Evolutionary conservation across 2,797 vertebrate genomes (phyloP).

Genomic region (Falco concolor): DNA sequence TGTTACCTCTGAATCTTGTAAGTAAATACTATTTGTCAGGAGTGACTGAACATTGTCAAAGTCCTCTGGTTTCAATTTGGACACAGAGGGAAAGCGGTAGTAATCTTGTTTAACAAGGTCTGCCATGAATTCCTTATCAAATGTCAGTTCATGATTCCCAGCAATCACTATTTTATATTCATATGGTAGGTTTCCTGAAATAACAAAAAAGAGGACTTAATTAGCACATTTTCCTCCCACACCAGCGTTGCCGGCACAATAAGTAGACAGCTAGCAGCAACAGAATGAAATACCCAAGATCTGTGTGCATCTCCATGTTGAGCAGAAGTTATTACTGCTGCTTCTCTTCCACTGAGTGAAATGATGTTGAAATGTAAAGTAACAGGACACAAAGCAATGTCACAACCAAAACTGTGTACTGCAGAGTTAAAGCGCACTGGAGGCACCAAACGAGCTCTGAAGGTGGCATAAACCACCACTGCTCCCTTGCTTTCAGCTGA

Average conservation of each 20-base stretch:
- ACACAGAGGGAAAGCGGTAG: conserved; percentile 98
- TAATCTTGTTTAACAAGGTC: conserved; percentile 99
- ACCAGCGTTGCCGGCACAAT: background rate
- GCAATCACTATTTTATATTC: conserved; percentile 99
- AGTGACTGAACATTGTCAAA: conserved; percentile 98
- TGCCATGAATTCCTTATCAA: conserved; percentile 99
- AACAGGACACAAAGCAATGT: background rate
- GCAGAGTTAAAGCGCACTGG: background rate
- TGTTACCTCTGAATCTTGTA: conserved; percentile 97
- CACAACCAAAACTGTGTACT: background rate
- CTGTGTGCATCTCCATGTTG: background rate
- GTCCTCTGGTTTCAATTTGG: conserved; percentile 99
- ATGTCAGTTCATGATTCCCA: conserved; percentile 99
- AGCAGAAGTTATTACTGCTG: background rate
- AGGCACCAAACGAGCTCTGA: background rate
- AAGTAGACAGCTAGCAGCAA: conserved; percentile 40
- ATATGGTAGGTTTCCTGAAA: conserved; percentile 92
- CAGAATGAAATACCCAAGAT: background rate
- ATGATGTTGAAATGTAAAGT: background rate
- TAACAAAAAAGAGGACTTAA: conserved; percentile 69
- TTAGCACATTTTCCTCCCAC: conserved; percentile 71
- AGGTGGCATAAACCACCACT: background rate
- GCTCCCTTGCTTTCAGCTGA: background rate
- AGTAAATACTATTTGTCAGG: conserved; percentile 98
- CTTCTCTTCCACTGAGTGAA: background rate